These are phyloP conservation scores for Coelogynopora nodosa DNA, from an alignment of 2,888 invertebrate species.

Conservation along the genomic window DNA sequence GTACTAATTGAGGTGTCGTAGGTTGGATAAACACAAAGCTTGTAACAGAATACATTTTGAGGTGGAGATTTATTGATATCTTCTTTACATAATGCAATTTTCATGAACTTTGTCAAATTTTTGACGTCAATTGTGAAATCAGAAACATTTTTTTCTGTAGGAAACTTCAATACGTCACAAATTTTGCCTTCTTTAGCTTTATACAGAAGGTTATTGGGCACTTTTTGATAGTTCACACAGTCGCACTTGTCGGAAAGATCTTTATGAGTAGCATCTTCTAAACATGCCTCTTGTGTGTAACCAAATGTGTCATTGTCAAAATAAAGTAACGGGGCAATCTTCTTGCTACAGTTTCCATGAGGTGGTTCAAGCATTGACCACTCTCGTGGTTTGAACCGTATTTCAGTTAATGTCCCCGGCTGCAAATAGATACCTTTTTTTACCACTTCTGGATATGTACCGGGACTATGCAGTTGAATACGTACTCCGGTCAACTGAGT, in stretches of 20 bases:
- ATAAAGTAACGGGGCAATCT: neutral
- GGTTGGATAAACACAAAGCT: slow-evolving; percentile 37
- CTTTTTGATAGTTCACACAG: neutral
- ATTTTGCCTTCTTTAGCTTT: neutral
- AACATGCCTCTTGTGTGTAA: slow-evolving; percentile 22
- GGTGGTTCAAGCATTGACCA: slow-evolving; percentile 44
- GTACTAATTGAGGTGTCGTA: slow-evolving; percentile 43
- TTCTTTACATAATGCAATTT: neutral
- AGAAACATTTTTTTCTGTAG: neutral
- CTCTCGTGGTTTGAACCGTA: slow-evolving; percentile 39
- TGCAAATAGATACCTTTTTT: slow-evolving; percentile 38
- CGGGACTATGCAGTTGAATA: slow-evolving; percentile 40
- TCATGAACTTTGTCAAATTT: neutral
- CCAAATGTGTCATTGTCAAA: slow-evolving; percentile 2
- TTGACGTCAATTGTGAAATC: neutral
- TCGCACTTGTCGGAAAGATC: neutral
- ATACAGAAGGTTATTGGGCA: neutral
- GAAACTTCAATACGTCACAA: neutral
- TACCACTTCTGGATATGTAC: slow-evolving; percentile 43
- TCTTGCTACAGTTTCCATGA: slow-evolving; percentile 42
- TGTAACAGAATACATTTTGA: neutral
- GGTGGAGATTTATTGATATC: neutral
- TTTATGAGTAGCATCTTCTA: neutral
- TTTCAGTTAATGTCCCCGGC: slow-evolving; percentile 44
- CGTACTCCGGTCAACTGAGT: slow-evolving; percentile 39